Conservation (phyloP, 2,113 vertebrate genomes). For the Melanerpes formicivorus region DNA sequence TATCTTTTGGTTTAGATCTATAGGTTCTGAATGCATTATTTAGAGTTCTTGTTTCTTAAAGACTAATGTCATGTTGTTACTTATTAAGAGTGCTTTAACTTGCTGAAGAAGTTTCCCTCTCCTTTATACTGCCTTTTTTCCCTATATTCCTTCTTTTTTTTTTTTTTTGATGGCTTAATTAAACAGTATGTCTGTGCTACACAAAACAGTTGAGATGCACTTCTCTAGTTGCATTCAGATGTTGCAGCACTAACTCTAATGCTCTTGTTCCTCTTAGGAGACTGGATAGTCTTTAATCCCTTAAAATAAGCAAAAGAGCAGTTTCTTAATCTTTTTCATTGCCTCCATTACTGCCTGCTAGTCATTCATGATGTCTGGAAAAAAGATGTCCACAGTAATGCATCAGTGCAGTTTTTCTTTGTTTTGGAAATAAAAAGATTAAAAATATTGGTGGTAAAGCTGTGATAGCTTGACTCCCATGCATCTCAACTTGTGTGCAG, state of each 20-base stretch:
- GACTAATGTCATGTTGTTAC: constrained; percentile 77
- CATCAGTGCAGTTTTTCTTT: background rate
- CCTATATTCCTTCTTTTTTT: background rate
- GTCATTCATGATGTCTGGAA: background rate
- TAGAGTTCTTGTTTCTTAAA: constrained; percentile 79
- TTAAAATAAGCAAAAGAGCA: background rate
- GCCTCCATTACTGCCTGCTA: background rate
- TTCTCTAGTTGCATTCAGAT: constrained; percentile 38
- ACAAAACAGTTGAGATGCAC: constrained; percentile 21
- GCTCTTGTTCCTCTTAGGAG: background rate
- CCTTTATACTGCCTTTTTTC: constrained; percentile 46
- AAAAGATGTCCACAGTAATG: background rate
- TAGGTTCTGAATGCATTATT: constrained; percentile 77
- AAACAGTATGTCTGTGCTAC: constrained; percentile 41
- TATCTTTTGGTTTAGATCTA: constrained; percentile 83
- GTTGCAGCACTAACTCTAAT: constrained; percentile 11
- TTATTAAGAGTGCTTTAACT: constrained; percentile 80
- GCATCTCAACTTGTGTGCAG: background rate
- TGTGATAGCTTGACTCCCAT: background rate
- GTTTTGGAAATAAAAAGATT: background rate
- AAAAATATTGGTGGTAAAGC: background rate
- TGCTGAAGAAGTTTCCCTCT: constrained; percentile 70
- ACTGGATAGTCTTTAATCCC: background rate
- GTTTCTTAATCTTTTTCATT: background rate
- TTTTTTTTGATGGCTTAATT: constrained; percentile 58